Evolutionary conservation across 2,113 vertebrate genomes (phyloP).

Genomic region (Puma concolor): DNA sequence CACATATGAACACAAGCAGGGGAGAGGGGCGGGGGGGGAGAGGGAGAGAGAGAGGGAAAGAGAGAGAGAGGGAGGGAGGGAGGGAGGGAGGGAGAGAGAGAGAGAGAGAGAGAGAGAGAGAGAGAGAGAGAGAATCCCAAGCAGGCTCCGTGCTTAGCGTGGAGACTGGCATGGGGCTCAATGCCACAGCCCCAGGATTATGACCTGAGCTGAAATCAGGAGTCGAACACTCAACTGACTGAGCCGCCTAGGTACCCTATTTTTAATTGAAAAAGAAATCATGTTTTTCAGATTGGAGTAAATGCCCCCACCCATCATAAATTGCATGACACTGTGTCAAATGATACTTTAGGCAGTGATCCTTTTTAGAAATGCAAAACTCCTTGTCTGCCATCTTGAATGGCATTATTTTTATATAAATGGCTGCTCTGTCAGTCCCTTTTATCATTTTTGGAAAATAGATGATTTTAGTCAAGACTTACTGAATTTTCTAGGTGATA

Average conservation of each 20-base stretch:
- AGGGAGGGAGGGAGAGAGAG: fast-evolving
- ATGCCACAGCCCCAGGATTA: too few species aligned
- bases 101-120: too few species aligned
- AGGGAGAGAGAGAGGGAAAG: too few species aligned
- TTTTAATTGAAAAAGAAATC: background rate
- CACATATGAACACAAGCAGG: too few species aligned
- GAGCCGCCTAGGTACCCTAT: background rate
- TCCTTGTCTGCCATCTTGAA: background rate
- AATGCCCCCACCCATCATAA: background rate
- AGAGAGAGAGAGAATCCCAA: too few species aligned
- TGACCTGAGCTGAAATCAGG: too few species aligned
- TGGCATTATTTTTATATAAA: background rate
- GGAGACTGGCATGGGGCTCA: too few species aligned
- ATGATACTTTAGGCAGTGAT: background rate
- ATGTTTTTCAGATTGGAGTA: background rate
- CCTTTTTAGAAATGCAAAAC: background rate
- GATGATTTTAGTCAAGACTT: background rate
- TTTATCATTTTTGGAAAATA: background rate
- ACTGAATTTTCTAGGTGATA: background rate
- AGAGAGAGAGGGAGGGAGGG: too few species aligned
- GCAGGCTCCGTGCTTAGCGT: too few species aligned
- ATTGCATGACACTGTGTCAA: background rate
- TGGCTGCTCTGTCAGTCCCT: background rate
- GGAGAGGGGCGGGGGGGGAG: too few species aligned
- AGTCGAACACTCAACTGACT: too few species aligned